phyloP scores from a whole-genome alignment of 2,797 vertebrate genomes.

The Gallinago nigripennis region DNA sequence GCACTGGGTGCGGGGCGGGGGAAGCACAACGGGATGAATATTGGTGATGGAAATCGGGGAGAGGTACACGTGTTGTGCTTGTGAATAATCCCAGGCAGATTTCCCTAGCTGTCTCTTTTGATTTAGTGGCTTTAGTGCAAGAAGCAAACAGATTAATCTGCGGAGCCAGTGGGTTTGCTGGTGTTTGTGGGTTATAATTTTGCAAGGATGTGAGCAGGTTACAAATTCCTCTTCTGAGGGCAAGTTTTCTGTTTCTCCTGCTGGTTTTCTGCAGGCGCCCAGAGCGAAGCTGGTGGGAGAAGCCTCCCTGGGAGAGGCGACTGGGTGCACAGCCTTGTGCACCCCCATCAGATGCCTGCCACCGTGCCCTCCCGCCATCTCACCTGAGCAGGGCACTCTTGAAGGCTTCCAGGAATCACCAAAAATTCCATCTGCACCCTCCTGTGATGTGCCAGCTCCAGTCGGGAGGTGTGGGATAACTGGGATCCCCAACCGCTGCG shows the following conservation, averaged over 20 bases:
- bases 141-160: not conserved
- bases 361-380: fast-evolving
- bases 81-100: not conserved
- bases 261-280: not conserved
- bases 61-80: not conserved
- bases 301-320: not conserved
- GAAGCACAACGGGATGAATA: fast-evolving
- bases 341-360: fast-evolving
- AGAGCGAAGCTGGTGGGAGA: fast-evolving
- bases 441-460: not conserved
- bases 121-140: not conserved
- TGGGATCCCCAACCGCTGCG: fast-evolving
- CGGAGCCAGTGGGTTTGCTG: not conserved
- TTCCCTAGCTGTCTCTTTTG: not conserved
- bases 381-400: not conserved
- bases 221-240: not conserved
- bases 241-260: not conserved
- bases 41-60: fast-evolving
- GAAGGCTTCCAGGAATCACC: fast-evolving
- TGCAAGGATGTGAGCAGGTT: not conserved
- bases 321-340: fast-evolving
- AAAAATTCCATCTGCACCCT: not conserved
- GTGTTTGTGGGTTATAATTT: not conserved
- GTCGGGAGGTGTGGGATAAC: not conserved
- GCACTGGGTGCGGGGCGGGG: not conserved